Evolutionary conservation across 2,113 vertebrate genomes (phyloP), one percentile per base, ranked within the genome.

Genomic region (Reinhardtius hippoglossoides): DNA sequence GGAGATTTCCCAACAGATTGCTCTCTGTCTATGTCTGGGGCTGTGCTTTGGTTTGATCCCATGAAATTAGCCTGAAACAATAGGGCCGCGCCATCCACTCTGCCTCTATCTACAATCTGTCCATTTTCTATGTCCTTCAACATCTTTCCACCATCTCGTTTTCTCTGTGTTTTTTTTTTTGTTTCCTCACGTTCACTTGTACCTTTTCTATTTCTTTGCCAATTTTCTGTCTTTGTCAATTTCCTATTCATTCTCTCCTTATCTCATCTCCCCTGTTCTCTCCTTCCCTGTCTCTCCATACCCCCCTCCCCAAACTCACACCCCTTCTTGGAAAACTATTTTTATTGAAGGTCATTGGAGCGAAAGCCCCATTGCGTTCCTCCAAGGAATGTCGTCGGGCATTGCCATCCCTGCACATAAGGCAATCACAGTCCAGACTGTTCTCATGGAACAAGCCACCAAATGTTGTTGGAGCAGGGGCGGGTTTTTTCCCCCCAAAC

Each of bases 1-100:
- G 76, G 84, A 89, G 88, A 54, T 54, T 54, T 54, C 50, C 50
- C 50, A 54, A n/a, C 50, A 54, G 50, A 92, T 91, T 90, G 85
- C 80, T 57, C 82, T 85, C 74, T 40, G 64, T 85, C 83, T 85
- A 61, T 84, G 89, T 90, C 91, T 91, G 86, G 84, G 62, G 55
- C 84, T 74, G 75, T 66, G 79, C 88, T 86, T 85, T 80, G 83
- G 84, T 91, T 91, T 90, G 86, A 90, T 88, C 90, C 88, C 80
- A 79, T 77, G 80, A 92, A 89, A 90, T 92, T 90, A 90, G 76
- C 80, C 80, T 84, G 80, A 88, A 89, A 90, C 89, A 90, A 91
- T 88, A 52, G 82, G 74, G 68, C 81, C 20, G 2, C 80, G 71
- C 69, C 40, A 42, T 80, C 70, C 69, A 31, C 56, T 52, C 65